Evolutionary conservation across 1,140 invertebrate genomes (phyloP), one percentile per base, ranked within the genome.

Genomic region (Chlorops oryzae): DNA sequence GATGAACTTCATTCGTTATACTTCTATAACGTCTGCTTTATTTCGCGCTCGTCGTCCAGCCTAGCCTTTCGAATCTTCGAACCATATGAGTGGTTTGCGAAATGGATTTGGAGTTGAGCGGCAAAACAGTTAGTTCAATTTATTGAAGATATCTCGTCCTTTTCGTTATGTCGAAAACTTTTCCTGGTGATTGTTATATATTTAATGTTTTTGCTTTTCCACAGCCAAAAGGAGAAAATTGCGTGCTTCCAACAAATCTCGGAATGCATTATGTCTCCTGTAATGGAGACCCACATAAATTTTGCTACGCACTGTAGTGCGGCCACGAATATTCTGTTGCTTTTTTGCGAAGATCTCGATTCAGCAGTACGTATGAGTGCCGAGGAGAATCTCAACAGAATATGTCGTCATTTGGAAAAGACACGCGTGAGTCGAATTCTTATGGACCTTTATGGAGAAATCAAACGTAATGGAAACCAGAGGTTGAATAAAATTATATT

Each of bases 381-480:
- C 25, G 85, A 89, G 72, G 88, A 90, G 73, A 86, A 84, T 63
- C 74, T 91, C 0, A 89, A 88, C 62, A 81, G 80, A 72, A 84
- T 87, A 48, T 86, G 88, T 59, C 81, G 85, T 72, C 84, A 86
- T 69, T 62, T 69, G 50, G 66, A 64, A 22, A 62, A 59, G 52
- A 61, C 58, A n/a, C 79, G 78, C 22, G 74, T 87, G 10, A 78
- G 81, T 15, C 81, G 86, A 59, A 76, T 91, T 42, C 81, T 87
- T 58, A 80, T 88, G 57, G 86, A 88, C 65, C 70, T 90, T n/a
- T 88, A 86, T 62, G 84, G 86, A 58, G 87, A 88, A 72, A 86
- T 90, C 24, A 87, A 87, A 63, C 83, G 83, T 59, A 88, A 88
- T 72, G 85, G 85, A 3, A 72, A 72, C 44, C 62, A 72, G 40